Percentiles rank a stretch among this genome's conserved stretches.
Conservation (phyloP, 2,888 invertebrate species). For the Nephrotoma guestfalica region DNA sequence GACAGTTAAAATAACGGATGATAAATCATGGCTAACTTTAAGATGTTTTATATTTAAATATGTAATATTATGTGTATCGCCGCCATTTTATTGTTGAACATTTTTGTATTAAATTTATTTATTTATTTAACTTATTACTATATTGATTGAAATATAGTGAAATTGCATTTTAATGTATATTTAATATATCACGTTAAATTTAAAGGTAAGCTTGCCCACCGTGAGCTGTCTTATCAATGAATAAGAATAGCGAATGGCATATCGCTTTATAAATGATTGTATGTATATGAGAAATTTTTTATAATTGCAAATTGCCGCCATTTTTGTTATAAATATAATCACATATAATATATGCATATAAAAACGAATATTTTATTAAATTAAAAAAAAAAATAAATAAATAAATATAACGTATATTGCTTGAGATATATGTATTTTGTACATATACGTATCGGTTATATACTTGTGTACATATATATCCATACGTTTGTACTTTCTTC, state of each 20-base stretch:
- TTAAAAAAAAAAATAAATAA: background rate
- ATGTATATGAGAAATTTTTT: background rate
- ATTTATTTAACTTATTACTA: background rate
- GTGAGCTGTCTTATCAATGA: background rate
- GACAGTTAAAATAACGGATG: background rate
- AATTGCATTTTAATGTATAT: background rate
- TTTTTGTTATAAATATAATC: background rate
- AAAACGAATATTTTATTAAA: background rate
- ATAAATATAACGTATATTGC: background rate
- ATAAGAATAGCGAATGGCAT: background rate
- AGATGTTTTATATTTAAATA: background rate
- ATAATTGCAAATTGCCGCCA: background rate
- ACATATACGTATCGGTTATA: background rate
- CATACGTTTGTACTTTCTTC: background rate
- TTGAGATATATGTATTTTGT: background rate
- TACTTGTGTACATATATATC: background rate
- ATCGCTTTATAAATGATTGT: background rate
- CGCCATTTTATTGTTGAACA: background rate
- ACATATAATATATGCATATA: background rate
- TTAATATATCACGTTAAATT: background rate
- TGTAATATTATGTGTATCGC: background rate
- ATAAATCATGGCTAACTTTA: background rate
- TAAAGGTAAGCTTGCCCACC: background rate
- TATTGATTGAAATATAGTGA: background rate
- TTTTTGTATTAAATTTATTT: background rate